Evolutionary conservation across 30 jellyfish, hydroid and myxozoan species (phyloP).

Genomic region (Euphysa ruthae): DNA sequence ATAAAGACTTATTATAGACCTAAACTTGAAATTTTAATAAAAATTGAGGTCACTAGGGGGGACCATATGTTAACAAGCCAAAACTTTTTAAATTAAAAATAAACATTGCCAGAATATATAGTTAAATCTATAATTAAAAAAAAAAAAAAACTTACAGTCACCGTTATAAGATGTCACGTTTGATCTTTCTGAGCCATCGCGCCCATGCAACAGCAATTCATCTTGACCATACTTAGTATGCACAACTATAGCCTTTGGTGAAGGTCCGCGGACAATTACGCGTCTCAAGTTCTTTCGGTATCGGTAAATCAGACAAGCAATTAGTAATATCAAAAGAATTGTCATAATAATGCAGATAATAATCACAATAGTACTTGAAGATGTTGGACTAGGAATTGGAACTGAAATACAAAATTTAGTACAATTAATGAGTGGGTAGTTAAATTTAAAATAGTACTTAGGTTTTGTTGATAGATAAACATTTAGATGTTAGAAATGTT

Average conservation of each 20-base stretch:
- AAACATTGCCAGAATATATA: too few species aligned
- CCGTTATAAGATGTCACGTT: background rate
- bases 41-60: too few species aligned
- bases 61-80: too few species aligned
- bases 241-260: background rate
- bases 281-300: slow-evolving; percentile 4
- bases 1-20: too few species aligned
- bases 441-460: too few species aligned
- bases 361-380: background rate
- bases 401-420: too few species aligned
- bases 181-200: background rate
- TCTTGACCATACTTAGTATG: background rate
- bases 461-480: too few species aligned
- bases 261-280: background rate
- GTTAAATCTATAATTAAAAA: too few species aligned
- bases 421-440: too few species aligned
- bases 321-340: background rate
- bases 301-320: slow-evolving; percentile 7
- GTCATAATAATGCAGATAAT: slow-evolving; percentile 5
- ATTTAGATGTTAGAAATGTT: too few species aligned
- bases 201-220: background rate
- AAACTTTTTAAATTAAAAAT: too few species aligned
- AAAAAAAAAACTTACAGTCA: background rate
- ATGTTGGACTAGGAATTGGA: background rate
- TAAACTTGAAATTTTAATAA: too few species aligned